Evolutionary conservation across 2,113 vertebrate species (phyloP).

Genomic region (Mustelus asterias): DNA sequence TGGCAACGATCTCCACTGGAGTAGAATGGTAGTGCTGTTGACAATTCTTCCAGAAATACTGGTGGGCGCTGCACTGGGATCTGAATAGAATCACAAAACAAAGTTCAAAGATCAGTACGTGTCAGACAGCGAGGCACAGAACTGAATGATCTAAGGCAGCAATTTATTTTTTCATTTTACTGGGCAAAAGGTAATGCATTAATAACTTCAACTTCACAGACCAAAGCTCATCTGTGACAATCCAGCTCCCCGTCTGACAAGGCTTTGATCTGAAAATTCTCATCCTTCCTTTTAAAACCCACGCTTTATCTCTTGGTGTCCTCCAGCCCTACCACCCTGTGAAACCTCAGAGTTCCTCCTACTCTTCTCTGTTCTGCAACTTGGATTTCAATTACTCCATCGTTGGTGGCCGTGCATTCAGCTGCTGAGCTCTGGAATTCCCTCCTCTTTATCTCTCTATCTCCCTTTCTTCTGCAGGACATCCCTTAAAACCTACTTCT

Average conservation of each 20-base stretch:
- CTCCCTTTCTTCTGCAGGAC: neutral
- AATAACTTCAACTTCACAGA: neutral
- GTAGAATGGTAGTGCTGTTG: slow-evolving; percentile 70
- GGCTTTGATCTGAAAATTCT: neutral
- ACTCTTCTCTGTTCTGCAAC: neutral
- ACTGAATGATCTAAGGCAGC: too few species aligned
- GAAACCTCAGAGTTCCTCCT: neutral
- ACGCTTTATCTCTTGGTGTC: neutral
- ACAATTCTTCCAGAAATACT: slow-evolving; percentile 72
- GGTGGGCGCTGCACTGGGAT: slow-evolving; percentile 73
- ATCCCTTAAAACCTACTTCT: neutral
- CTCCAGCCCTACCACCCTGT: neutral
- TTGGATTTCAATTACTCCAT: neutral
- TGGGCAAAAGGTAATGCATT: neutral
- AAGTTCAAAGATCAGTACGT: neutral
- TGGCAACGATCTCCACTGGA: slow-evolving; percentile 82
- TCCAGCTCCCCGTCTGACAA: neutral
- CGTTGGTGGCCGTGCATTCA: neutral
- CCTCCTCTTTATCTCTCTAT: neutral
- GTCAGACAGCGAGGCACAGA: neutral
- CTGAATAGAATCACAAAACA: slow-evolving; percentile 53
- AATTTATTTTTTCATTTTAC: neutral
- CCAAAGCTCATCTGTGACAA: neutral
- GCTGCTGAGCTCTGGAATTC: neutral
- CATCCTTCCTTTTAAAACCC: neutral